phyloP scores from a whole-genome alignment of 2,888 invertebrate species.

The Tholera decimalis region DNA sequence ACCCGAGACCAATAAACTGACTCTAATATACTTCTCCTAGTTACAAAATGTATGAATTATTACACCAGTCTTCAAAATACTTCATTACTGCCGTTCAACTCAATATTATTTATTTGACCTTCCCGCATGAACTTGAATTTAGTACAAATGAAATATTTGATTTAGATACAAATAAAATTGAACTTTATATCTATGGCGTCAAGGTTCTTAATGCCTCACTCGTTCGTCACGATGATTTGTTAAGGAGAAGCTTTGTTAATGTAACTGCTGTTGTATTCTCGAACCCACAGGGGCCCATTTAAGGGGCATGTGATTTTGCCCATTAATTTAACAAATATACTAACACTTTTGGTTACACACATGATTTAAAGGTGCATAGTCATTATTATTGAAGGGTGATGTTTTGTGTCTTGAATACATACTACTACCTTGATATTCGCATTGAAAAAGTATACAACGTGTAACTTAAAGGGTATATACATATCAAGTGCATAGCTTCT shows the following conservation, averaged over 20 bases:
- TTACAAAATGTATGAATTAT: slow-evolving; percentile 49
- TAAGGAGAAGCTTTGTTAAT: slow-evolving; percentile 22
- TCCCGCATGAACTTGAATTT: slow-evolving; percentile 70
- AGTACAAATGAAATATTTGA: slow-evolving; percentile 36
- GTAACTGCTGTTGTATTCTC: slow-evolving; percentile 24
- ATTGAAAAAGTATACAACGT: no score
- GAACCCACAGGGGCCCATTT: neutral
- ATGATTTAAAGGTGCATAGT: no score
- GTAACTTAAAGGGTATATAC: no score
- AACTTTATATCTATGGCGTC: rapidly evolving
- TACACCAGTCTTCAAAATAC: slow-evolving; percentile 40
- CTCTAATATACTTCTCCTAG: slow-evolving; percentile 37
- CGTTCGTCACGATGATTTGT: slow-evolving; percentile 11
- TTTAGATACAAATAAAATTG: neutral
- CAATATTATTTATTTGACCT: slow-evolving; percentile 66
- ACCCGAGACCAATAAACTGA: slow-evolving; percentile 16
- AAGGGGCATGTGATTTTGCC: slow-evolving; percentile 4
- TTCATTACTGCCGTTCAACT: slow-evolving; percentile 56
- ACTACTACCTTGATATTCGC: no score
- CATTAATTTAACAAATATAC: no score
- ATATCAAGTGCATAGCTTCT: no score
- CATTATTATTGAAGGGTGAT: no score
- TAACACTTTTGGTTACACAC: no score
- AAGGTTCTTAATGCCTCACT: neutral
- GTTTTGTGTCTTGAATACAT: no score